A percentile compares a stretch with the other conserved stretches of the same genome.
Conservation (phyloP, 2,797 vertebrate species). For the Etheostoma perlongum region DNA sequence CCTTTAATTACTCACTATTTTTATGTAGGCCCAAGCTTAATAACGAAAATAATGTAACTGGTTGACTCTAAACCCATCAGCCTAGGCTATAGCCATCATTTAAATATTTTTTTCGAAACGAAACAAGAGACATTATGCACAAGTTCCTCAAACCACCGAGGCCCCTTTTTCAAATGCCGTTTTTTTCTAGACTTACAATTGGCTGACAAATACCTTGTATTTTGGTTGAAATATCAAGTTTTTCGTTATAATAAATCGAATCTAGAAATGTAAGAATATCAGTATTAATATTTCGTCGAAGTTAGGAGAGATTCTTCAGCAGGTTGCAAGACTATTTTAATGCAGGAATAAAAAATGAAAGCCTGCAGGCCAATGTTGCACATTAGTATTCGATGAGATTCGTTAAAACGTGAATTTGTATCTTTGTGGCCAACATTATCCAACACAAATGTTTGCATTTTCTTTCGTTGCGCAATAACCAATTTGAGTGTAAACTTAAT, state of each 20-base stretch:
- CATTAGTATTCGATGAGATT: background rate
- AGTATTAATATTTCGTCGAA: background rate
- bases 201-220: background rate
- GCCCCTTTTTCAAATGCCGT: background rate
- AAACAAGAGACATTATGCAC: slow-evolving; percentile 21
- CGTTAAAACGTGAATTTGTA: background rate
- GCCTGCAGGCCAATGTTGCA: background rate
- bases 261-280: background rate
- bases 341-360: background rate
- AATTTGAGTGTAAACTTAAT: background rate
- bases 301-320: background rate
- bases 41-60: background rate
- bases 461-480: slow-evolving; percentile 13
- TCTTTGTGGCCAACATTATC: background rate
- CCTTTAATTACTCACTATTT: background rate
- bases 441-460: background rate
- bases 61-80: background rate
- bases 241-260: background rate
- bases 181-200: background rate
- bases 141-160: slow-evolving; percentile 50
- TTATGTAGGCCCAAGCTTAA: too few species aligned
- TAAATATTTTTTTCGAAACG: slow-evolving; percentile 1
- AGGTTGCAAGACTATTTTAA: background rate
- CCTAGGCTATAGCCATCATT: background rate
- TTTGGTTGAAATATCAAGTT: background rate